Conservation (phyloP, 2,888 invertebrate species). For the Chymomyza amoena region DNA sequence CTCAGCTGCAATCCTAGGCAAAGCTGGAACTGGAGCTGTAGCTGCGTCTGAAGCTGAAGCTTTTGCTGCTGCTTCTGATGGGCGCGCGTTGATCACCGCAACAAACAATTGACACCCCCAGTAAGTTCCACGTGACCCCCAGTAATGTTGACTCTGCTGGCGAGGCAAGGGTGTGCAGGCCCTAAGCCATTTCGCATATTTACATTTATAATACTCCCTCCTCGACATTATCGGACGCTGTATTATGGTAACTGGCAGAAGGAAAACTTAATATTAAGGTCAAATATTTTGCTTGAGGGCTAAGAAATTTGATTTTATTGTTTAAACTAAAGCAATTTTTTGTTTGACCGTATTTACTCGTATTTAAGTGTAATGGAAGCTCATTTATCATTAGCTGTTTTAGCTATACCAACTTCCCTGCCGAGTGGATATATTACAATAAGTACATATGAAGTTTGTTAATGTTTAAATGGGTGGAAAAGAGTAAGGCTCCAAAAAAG, state of each 20-base stretch:
- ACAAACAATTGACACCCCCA: conserved; percentile 24
- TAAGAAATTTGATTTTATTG: background rate
- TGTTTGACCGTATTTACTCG: background rate
- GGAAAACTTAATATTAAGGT: background rate
- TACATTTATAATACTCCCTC: conserved; percentile 44
- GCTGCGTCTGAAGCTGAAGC: background rate
- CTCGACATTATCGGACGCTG: background rate
- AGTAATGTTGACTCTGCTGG: background rate
- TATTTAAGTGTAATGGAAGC: background rate
- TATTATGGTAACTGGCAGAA: background rate
- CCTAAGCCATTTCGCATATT: conserved; percentile 38
- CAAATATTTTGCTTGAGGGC: background rate
- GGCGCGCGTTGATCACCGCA: conserved; percentile 45
- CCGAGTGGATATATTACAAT: no score
- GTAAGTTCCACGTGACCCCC: background rate
- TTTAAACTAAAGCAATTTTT: background rate
- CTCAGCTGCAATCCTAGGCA: conserved; percentile 26
- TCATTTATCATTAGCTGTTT: background rate
- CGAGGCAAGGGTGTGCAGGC: conserved; percentile 12
- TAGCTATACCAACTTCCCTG: no score
- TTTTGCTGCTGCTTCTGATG: conserved; percentile 3
- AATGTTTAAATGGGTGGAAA: no score
- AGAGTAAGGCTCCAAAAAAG: no score
- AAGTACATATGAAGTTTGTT: no score
- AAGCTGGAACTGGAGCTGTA: background rate